phyloP scores from a whole-genome alignment of 2,113 vertebrate species.

The Chrysemys picta region DNA sequence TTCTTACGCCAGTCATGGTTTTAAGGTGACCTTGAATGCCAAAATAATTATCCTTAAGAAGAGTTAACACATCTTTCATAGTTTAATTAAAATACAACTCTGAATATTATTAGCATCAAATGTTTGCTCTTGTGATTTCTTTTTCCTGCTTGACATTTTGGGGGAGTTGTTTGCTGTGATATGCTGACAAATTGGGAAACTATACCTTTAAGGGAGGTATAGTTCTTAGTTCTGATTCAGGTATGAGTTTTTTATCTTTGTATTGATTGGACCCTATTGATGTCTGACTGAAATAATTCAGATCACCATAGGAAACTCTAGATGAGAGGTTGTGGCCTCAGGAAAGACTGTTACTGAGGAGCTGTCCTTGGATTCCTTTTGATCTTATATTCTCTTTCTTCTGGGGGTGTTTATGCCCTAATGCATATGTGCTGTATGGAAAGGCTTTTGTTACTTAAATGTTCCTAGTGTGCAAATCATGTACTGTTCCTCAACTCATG shows the following conservation, averaged over 20 bases:
- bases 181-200: background rate
- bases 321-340: background rate
- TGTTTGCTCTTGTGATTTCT: background rate
- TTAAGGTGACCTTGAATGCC: background rate
- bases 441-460: background rate
- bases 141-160: background rate
- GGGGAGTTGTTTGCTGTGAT: background rate
- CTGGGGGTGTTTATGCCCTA: background rate
- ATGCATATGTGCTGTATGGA: rapidly evolving
- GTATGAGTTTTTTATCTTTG: background rate
- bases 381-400: background rate
- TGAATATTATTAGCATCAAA: background rate
- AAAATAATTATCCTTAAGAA: background rate
- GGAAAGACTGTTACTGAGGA: background rate
- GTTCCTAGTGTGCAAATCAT: background rate
- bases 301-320: background rate
- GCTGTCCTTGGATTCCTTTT: background rate
- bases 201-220: background rate
- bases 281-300: background rate
- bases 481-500: background rate
- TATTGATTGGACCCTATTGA: background rate
- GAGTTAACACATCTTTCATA: background rate
- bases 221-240: rapidly evolving
- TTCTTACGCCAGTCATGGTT: background rate
- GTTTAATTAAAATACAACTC: background rate